Conservation (phyloP, 2,113 vertebrate genomes). For the Anser cygnoides region DNA sequence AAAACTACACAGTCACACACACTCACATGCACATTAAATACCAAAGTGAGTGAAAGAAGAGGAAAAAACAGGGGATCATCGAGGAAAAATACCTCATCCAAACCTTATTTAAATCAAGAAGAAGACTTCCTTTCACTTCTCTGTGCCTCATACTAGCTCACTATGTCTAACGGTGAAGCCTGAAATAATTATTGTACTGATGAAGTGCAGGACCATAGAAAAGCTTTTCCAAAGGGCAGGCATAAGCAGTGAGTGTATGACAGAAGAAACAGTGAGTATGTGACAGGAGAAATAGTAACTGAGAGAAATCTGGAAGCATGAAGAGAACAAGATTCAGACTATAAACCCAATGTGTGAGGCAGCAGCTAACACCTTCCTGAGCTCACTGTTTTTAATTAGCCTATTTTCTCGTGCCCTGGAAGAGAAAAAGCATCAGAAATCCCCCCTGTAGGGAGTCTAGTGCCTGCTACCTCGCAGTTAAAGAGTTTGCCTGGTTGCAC, state of each 20-base stretch:
- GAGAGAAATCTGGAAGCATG: slow-evolving; percentile 59
- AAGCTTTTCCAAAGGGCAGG: slow-evolving; percentile 31
- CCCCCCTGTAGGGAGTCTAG: neutral
- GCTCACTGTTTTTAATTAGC: slow-evolving; percentile 35
- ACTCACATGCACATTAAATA: neutral
- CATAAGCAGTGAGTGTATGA: neutral
- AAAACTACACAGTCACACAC: slow-evolving; percentile 4
- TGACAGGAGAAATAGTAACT: slow-evolving; percentile 66
- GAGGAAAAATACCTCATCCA: slow-evolving; percentile 11
- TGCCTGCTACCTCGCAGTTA: neutral
- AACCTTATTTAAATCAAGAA: neutral
- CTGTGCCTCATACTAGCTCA: neutral
- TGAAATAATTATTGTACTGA: slow-evolving; percentile 58
- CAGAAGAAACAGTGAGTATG: slow-evolving; percentile 54
- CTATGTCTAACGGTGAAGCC: slow-evolving; percentile 20
- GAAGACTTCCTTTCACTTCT: slow-evolving; percentile 17
- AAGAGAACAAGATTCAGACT: slow-evolving; percentile 49
- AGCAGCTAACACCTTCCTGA: slow-evolving; percentile 4
- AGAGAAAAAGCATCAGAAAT: neutral
- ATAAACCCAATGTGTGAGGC: slow-evolving; percentile 51
- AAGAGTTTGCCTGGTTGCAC: neutral
- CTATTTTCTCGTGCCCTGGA: neutral
- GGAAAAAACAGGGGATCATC: neutral
- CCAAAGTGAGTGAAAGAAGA: slow-evolving; percentile 24
- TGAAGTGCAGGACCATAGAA: slow-evolving; percentile 56